Evolutionary conservation across 2,113 vertebrate genomes (phyloP).

Genomic region (Oryzias curvinotus): DNA sequence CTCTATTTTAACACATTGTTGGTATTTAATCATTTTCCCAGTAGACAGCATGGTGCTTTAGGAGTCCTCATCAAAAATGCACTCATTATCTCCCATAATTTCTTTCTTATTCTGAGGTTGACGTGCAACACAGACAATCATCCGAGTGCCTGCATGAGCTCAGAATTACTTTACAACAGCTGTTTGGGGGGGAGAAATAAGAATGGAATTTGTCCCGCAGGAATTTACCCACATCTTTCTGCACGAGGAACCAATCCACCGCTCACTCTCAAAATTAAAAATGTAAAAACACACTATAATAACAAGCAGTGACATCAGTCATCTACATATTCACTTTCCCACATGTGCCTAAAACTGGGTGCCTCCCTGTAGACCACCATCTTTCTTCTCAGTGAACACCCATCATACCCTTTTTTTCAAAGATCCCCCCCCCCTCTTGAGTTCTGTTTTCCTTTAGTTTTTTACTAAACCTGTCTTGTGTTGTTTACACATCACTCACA

Average conservation of each 20-base stretch:
- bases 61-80: constrained; percentile 31
- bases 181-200: not conserved
- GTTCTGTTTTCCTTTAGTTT: not conserved
- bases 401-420: constrained; percentile 29
- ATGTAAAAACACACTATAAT: not conserved
- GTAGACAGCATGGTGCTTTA: constrained; percentile 26
- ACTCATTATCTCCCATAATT: constrained; percentile 47
- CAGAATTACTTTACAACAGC: constrained; percentile 15
- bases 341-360: not conserved
- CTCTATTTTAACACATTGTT: constrained; percentile 21
- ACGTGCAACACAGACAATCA: constrained; percentile 11
- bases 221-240: not conserved
- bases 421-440: constrained; percentile 6
- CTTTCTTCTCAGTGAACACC: constrained; percentile 20
- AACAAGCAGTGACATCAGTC: not conserved
- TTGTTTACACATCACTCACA: not conserved
- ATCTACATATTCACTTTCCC: constrained; percentile 9
- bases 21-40: constrained; percentile 32
- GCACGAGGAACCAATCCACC: constrained; percentile 16
- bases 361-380: constrained; percentile 14
- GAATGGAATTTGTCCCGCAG: constrained; percentile 7
- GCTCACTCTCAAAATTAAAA: constrained; percentile 1
- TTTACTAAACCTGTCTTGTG: too few relatives aligned
- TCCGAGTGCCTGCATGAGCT: constrained; percentile 24
- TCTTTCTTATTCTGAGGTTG: constrained; percentile 25